phyloP scores from a whole-genome alignment of 2,113 vertebrate species.

The Sialia sialis region DNA sequence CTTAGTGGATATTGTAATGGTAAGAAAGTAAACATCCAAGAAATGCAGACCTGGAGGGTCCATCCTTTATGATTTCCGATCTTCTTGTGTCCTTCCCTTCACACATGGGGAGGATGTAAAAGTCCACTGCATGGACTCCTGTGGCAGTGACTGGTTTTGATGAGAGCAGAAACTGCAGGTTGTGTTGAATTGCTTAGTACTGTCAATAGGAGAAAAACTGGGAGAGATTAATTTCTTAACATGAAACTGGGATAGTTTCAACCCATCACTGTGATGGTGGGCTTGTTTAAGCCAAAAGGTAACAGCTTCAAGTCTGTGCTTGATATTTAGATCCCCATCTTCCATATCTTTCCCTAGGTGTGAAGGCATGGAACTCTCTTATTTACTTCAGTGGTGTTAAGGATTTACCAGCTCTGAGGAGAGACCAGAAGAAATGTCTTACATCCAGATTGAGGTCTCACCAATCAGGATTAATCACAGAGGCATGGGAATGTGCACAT shows the following conservation, averaged over 20 bases:
- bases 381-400: not conserved
- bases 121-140: not conserved
- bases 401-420: not conserved
- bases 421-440: not conserved
- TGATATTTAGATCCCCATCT: not conserved
- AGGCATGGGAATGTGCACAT: not conserved
- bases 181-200: not conserved
- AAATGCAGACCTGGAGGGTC: not conserved
- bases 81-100: not conserved
- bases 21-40: not conserved
- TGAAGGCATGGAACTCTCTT: not conserved
- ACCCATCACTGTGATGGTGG: not conserved
- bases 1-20: not conserved
- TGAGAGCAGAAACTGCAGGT: not conserved
- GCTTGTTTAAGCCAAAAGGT: not conserved
- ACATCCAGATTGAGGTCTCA: not conserved
- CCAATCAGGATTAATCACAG: not conserved
- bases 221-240: not conserved
- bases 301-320: not conserved
- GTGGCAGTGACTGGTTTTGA: not conserved
- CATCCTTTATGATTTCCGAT: not conserved
- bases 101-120: not conserved
- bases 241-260: not conserved
- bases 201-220: not conserved
- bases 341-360: not conserved